A percentile compares a stretch with the other conserved stretches of the same genome.
Conservation (phyloP, 1,140 invertebrate species). For the Anadara kagoshimensis region DNA sequence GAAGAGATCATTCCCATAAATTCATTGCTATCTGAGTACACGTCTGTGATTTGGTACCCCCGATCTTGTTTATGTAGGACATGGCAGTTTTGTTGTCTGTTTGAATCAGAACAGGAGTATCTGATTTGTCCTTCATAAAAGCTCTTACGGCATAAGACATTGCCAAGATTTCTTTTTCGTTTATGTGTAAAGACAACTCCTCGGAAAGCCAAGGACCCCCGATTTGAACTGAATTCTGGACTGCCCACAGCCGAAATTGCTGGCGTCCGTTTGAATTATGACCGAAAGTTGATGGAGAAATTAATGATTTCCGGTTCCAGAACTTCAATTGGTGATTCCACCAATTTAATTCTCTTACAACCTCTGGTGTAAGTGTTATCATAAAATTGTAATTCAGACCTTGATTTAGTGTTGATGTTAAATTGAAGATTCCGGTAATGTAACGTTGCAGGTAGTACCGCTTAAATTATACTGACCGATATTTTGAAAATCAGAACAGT, state of each 20-base stretch:
- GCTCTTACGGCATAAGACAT: neutral
- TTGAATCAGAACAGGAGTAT: too few relatives aligned
- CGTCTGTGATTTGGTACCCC: neutral
- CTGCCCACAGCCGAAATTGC: constrained; percentile 5
- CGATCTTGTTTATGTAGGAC: too few relatives aligned
- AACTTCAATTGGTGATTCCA: constrained; percentile 25
- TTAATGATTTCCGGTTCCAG: too few relatives aligned
- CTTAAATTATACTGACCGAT: too few relatives aligned
- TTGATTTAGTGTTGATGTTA: too few relatives aligned
- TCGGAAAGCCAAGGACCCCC: constrained; percentile 8
- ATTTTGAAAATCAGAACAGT: too few relatives aligned
- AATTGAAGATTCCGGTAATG: too few relatives aligned
- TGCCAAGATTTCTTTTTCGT: constrained; percentile 17
- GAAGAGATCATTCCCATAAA: neutral
- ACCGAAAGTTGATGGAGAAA: neutral
- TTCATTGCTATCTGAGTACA: neutral
- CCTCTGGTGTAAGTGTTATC: neutral
- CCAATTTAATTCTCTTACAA: constrained; percentile 4
- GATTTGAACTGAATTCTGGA: too few relatives aligned
- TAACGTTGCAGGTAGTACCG: too few relatives aligned
- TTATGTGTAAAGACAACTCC: constrained; percentile 23
- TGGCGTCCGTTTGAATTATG: constrained; percentile 15
- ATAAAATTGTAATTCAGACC: too few relatives aligned
- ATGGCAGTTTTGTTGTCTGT: too few relatives aligned
- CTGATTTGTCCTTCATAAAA: too few relatives aligned